Percentiles rank a stretch among this genome's conserved stretches.
Evolutionary conservation across 2,113 vertebrate genomes (phyloP).

Genomic region (Plestiodon gilberti): DNA sequence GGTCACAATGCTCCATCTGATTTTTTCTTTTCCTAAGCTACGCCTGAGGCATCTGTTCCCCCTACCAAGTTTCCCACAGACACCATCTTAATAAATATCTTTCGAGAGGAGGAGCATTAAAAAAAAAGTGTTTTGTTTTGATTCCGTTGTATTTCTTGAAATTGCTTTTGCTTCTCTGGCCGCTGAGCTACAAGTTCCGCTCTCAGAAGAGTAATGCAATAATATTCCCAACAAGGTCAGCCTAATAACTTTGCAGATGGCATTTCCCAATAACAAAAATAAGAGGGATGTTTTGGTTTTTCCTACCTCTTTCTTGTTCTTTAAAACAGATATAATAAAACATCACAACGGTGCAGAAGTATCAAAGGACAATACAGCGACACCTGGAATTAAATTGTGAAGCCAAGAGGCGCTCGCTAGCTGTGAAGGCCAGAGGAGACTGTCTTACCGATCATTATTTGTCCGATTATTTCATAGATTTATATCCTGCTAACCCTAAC

Average conservation of each 20-base stretch:
- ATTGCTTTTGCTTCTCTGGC: slow-evolving; percentile 70
- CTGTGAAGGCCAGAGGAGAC: slow-evolving; percentile 7
- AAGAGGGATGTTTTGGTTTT: slow-evolving; percentile 16
- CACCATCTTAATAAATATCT: slow-evolving; percentile 71
- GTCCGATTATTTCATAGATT: neutral
- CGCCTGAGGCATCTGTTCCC: neutral
- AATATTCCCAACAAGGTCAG: slow-evolving; percentile 65
- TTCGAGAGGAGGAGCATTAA: slow-evolving; percentile 16
- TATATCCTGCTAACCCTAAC: too few species aligned
- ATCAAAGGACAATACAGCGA: slow-evolving; percentile 41
- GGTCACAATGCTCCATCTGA: slow-evolving; percentile 35
- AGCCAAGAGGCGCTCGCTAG: slow-evolving; percentile 19
- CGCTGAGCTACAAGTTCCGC: slow-evolving; percentile 38
- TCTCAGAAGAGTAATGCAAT: slow-evolving; percentile 53
- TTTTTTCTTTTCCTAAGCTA: slow-evolving; percentile 1
- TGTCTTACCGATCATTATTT: slow-evolving; percentile 4
- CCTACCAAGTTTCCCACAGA: slow-evolving; percentile 7
- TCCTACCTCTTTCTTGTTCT: slow-evolving; percentile 2
- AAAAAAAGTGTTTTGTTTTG: slow-evolving; percentile 70
- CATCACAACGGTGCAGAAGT: slow-evolving; percentile 48
- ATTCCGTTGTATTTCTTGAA: slow-evolving; percentile 73
- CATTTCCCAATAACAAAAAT: slow-evolving; percentile 62
- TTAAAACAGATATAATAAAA: slow-evolving; percentile 51
- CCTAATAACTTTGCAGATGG: slow-evolving; percentile 63
- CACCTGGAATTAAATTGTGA: slow-evolving; percentile 47